Evolutionary conservation across 92 coral and sea anemone genomes (phyloP).

Genomic region (Metridium senile): DNA sequence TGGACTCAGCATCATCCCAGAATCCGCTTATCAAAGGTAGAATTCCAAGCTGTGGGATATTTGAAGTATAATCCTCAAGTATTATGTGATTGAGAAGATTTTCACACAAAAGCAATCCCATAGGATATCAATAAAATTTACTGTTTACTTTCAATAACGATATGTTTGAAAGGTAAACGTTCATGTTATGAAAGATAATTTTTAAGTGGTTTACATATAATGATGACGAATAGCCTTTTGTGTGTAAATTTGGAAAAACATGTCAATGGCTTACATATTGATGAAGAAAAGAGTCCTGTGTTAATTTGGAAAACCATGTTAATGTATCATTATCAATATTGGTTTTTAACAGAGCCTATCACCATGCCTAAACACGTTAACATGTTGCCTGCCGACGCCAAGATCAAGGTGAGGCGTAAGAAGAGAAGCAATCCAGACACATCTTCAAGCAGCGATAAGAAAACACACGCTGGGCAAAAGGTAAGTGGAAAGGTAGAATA

Average conservation of each 20-base stretch:
- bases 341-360: neutral
- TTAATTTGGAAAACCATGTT: neutral
- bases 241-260: too few relatives aligned
- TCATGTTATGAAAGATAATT: neutral
- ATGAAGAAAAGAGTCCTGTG: neutral
- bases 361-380: neutral
- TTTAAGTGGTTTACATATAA: neutral
- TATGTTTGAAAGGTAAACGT: too few relatives aligned
- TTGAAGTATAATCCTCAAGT: too few relatives aligned
- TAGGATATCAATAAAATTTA: too few relatives aligned
- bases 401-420: neutral
- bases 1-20: neutral
- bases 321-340: too few relatives aligned
- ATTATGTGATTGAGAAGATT: too few relatives aligned
- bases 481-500: too few relatives aligned
- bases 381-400: neutral
- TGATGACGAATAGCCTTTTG: too few relatives aligned
- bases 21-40: neutral
- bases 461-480: neutral
- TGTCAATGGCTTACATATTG: too few relatives aligned
- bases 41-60: too few relatives aligned
- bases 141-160: too few relatives aligned
- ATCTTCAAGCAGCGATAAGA: neutral
- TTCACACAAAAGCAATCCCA: too few relatives aligned
- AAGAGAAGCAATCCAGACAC: neutral